Conservation (phyloP, 1,140 invertebrate species). For the Drosophila mojavensis region DNA sequence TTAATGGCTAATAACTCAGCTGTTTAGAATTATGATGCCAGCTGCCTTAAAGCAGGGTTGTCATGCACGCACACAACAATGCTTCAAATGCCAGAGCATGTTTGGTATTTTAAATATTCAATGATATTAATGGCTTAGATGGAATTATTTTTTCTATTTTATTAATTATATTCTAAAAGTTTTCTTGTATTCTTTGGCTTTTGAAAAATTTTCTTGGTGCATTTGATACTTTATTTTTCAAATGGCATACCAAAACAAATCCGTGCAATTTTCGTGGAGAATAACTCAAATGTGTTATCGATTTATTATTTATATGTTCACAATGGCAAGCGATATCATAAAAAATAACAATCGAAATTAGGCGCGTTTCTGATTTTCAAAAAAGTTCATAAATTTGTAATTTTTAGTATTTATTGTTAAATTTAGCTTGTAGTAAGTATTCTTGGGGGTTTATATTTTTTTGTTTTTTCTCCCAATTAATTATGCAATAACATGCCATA, state of each 20-base stretch:
- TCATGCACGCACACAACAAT: not conserved
- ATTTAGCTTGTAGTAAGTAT: too few relatives aligned
- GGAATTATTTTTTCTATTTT: not conserved
- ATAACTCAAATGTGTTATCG: not conserved
- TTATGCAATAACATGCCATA: too few relatives aligned
- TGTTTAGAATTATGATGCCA: constrained; percentile 46
- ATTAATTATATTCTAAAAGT: not conserved
- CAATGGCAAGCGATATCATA: not conserved
- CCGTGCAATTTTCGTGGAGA: too few relatives aligned
- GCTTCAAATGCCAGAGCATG: too few relatives aligned
- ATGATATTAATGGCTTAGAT: not conserved
- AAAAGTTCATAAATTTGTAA: too few relatives aligned
- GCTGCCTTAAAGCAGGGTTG: constrained; percentile 30
- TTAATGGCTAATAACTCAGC: constrained; percentile 46
- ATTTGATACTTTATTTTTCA: too few relatives aligned
- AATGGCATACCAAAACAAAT: too few relatives aligned
- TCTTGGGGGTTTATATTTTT: too few relatives aligned
- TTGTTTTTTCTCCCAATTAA: too few relatives aligned
- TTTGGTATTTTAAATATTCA: constrained; percentile 12
- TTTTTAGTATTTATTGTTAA: too few relatives aligned
- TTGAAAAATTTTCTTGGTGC: not conserved
- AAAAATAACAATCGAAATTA: not conserved
- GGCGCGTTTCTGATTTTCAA: not conserved
- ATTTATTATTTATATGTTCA: not conserved
- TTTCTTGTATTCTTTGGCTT: not conserved